Evolutionary conservation across 1,140 invertebrate genomes (phyloP).

Genomic region (Paralvinella palmiformis): DNA sequence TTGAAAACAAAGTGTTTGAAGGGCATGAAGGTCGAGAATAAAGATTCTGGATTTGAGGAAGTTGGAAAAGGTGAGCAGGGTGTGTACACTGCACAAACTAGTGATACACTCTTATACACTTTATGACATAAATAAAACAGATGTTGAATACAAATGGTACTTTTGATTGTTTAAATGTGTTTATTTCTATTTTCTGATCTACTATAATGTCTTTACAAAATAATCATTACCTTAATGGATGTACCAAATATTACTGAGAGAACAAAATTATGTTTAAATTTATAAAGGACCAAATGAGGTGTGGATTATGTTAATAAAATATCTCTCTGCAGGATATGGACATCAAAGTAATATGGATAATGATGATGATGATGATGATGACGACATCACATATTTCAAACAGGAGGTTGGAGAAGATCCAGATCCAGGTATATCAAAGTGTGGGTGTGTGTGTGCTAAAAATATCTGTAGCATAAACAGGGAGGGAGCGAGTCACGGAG

Average conservation of each 20-base stretch:
- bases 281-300: slow-evolving; percentile 52
- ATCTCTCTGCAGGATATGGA: slow-evolving; percentile 24
- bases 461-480: no score
- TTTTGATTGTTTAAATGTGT: neutral
- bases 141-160: neutral
- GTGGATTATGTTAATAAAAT: neutral
- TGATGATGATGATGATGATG: slow-evolving; percentile 26
- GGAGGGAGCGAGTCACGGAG: no score
- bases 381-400: slow-evolving; percentile 65
- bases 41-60: slow-evolving; percentile 18
- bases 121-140: neutral
- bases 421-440: slow-evolving; percentile 71
- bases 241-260: neutral
- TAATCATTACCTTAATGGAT: neutral
- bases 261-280: slow-evolving; percentile 1
- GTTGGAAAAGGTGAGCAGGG: slow-evolving; percentile 46
- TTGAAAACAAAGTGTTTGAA: slow-evolving; percentile 63
- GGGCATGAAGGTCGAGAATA: slow-evolving; percentile 60
- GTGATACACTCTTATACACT: neutral
- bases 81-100: neutral
- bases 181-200: neutral
- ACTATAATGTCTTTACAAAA: no score
- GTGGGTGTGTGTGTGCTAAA: no score
- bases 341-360: slow-evolving; percentile 22
- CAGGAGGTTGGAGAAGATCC: slow-evolving; percentile 81